Evolutionary conservation across 2,797 vertebrate species (phyloP), one percentile per base, ranked within the genome.

Genomic region (Mergus octosetaceus): DNA sequence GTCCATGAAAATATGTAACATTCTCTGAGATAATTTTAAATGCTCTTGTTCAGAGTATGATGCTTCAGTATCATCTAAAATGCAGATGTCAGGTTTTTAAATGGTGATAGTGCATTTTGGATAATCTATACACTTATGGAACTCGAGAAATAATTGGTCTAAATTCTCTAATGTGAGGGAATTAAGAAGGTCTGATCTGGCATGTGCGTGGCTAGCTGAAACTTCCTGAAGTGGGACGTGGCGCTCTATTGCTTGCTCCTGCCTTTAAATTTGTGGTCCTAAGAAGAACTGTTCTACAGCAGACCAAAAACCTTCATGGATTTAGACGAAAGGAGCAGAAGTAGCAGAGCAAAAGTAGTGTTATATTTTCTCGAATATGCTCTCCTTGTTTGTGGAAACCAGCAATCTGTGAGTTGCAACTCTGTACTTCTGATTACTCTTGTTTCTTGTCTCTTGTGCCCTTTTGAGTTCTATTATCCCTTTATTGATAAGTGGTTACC

Each of bases 1-100:
- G 17, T 43, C 54, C 30, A 0, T 77, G 5, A 39, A 62, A 70
- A 32, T 16, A n/a, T 0, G 10, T 38, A 32, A 49, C 0, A 0
- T 17, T 9, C 10, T 54, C 28, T 22, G 51, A 54, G 27, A 25
- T 30, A 70, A 6, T 86, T 87, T 87, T 75, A 56, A 43, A 92
- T 28, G 16, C 9, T 91, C 32, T 1, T 1, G 0, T 32, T 30
- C 25, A 54, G 45, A 11, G 9, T 64, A 13, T 56, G 56, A 54
- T 47, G 61, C 39, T 79, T 53, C 28, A 5, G 13, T 38, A 45
- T 45, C 43, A 45, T 69, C 17, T 58, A 43, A 77, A 79, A 9
- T 17, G 28, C 18, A 15, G 69, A 16, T 32, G 21, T 41, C 9
- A 30, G 27, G 30, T 76, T 89, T 57, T 72, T 34, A 77, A 65